Evolutionary conservation across 1,140 invertebrate genomes (phyloP).

Genomic region (Whitmania pigra): DNA sequence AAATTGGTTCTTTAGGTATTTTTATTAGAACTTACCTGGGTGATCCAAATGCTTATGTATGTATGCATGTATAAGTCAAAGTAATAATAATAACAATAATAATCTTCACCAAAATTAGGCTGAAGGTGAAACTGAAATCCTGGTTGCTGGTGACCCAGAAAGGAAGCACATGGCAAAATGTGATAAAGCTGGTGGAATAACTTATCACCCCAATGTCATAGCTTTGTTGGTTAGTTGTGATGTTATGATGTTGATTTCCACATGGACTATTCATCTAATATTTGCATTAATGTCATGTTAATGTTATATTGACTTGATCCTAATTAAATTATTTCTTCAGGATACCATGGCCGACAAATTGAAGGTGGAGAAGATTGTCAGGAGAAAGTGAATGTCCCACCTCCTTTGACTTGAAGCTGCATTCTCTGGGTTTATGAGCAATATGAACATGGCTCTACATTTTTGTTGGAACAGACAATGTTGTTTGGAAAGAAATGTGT

Average conservation of each 20-base stretch:
- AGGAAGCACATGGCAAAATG: conserved; percentile 54
- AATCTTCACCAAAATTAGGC: neutral
- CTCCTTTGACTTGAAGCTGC: no score
- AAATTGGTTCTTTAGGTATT: no score
- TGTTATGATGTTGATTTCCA: neutral
- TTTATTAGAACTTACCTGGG: no score
- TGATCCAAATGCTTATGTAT: no score
- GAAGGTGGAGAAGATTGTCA: neutral
- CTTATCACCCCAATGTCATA: conserved; percentile 64
- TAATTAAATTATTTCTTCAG: neutral
- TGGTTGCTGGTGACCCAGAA: conserved; percentile 77
- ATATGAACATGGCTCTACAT: no score
- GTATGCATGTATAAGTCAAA: no score
- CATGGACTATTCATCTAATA: no score
- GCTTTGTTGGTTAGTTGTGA: conserved; percentile 42
- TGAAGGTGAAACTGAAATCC: conserved; percentile 42
- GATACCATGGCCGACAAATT: conserved; percentile 1
- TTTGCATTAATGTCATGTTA: neutral
- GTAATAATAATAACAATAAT: no score
- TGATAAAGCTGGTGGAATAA: conserved; percentile 57
- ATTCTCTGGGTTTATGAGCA: no score
- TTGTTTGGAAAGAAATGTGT: no score
- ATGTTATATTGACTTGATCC: neutral
- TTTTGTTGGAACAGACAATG: no score
- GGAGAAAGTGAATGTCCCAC: neutral